Conservation (phyloP, 1,140 invertebrate species). For the Conopomorpha cramerella region DNA sequence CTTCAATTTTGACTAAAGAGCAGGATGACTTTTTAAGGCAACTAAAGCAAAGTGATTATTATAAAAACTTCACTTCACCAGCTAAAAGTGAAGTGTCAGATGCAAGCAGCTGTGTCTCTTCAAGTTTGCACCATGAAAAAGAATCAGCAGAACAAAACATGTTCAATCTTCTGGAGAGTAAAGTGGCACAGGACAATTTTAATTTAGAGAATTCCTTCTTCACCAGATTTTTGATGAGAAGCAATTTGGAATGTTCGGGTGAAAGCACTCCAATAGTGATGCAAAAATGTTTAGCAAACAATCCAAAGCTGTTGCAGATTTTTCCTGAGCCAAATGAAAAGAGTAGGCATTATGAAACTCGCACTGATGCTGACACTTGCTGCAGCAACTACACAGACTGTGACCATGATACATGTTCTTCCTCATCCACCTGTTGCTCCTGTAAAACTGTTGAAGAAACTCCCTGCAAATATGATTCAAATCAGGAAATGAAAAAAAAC, state of each 20-base stretch:
- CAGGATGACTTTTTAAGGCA: constrained; percentile 43
- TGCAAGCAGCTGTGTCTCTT: constrained; percentile 41
- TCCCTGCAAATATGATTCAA: constrained; percentile 5
- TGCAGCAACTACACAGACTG: constrained; percentile 39
- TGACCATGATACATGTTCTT: constrained; percentile 27
- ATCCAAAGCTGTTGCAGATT: constrained; percentile 34
- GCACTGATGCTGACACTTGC: constrained; percentile 24
- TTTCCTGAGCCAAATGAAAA: constrained; percentile 13
- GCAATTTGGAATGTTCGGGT: constrained; percentile 40
- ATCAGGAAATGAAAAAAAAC: constrained; percentile 6
- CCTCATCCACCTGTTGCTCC: constrained; percentile 32
- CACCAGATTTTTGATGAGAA: constrained; percentile 53
- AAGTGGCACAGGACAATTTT: constrained; percentile 71
- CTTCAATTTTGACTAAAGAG: constrained; percentile 41
- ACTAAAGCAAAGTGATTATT: constrained; percentile 44
- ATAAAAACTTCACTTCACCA: constrained; percentile 38
- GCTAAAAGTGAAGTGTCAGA: constrained; percentile 31
- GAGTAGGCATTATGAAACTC: constrained; percentile 19
- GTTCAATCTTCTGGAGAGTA: constrained; percentile 75
- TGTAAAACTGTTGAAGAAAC: constrained; percentile 28
- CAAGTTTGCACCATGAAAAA: no score
- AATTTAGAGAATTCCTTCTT: constrained; percentile 71
- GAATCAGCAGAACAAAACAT: constrained; percentile 67
- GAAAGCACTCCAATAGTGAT: constrained; percentile 42
- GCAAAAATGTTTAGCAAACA: constrained; percentile 34